phyloP scores from a whole-genome alignment of 1,140 invertebrate species.

The Drosophila eugracilis region DNA sequence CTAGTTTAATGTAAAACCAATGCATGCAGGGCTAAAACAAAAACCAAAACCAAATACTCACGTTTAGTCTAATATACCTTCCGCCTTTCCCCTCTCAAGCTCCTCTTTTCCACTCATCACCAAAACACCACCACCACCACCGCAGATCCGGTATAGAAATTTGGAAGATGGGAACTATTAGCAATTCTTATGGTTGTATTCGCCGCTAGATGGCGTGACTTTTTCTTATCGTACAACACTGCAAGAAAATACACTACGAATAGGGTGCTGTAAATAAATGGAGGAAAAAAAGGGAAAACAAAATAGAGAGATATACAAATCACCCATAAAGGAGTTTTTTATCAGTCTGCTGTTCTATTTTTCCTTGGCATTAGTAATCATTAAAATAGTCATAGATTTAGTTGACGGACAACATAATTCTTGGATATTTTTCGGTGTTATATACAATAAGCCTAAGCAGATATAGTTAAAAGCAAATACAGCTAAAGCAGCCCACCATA shows the following conservation, averaged over 20 bases:
- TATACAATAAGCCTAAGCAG: conserved; percentile 52
- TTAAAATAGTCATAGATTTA: conserved; percentile 53
- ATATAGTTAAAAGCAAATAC: conserved; percentile 34
- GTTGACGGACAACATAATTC: conserved; percentile 43
- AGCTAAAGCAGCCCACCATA: conserved; percentile 67
- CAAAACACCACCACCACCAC: too few species aligned
- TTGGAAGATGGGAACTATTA: conserved; percentile 64
- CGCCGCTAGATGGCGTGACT: conserved; percentile 46
- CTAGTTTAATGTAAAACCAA: conserved; percentile 62
- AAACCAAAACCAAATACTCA: conserved; percentile 44
- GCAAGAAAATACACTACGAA: conserved; percentile 17
- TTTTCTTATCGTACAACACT: conserved; percentile 29
- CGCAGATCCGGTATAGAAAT: conserved; percentile 14
- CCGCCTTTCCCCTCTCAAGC: conserved; percentile 10
- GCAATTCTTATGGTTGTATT: conserved; percentile 84
- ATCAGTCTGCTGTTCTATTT: conserved; percentile 5
- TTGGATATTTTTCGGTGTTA: conserved; percentile 56
- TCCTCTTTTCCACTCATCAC: too few species aligned
- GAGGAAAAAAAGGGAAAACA: too few species aligned
- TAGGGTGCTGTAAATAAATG: conserved; percentile 45
- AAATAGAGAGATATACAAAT: conserved; percentile 24
- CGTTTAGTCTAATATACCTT: conserved; percentile 44
- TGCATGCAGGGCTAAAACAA: conserved; percentile 43
- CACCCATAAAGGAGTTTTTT: not conserved
- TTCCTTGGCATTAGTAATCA: conserved; percentile 31